A percentile compares a stretch with the other conserved stretches of the same genome.
These are phyloP conservation scores for Patella vulgata DNA, from an alignment of 1,140 invertebrate species.

Conservation along the genomic window DNA sequence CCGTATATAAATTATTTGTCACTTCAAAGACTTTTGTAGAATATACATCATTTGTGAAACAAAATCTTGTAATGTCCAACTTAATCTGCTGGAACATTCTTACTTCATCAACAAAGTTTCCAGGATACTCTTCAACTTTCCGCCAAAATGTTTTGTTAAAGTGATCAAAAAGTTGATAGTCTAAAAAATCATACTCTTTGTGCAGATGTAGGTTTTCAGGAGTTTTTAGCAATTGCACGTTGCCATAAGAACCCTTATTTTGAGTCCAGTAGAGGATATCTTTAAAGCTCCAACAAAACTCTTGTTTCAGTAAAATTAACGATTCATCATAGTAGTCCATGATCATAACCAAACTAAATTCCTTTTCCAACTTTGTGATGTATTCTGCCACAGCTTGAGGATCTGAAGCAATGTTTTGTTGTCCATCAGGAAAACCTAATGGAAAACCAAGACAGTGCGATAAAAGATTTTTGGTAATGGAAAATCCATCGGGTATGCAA, in stretches of 20 bases:
- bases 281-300: conserved; percentile 22
- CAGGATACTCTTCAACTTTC: conserved; percentile 40
- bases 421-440: conserved; percentile 47
- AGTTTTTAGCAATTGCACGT: neutral
- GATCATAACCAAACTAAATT: conserved; percentile 25
- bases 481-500: conserved; percentile 60
- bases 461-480: conserved; percentile 56
- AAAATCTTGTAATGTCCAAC: conserved; percentile 38
- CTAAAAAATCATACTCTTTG: conserved; percentile 43
- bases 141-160: conserved; percentile 56
- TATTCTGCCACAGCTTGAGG: neutral
- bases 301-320: conserved; percentile 22
- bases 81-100: conserved; percentile 41
- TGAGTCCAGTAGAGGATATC: conserved; percentile 20
- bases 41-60: too few relatives aligned
- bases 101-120: conserved; percentile 49
- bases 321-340: conserved; percentile 27
- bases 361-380: conserved; percentile 3
- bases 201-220: conserved; percentile 22
- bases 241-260: conserved; percentile 23
- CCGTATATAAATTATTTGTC: too few relatives aligned
- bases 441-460: conserved; percentile 59
- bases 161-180: conserved; percentile 55
- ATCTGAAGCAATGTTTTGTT: neutral
- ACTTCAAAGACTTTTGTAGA: too few relatives aligned